Conservation (phyloP, 2,797 vertebrate species). For the Hephaestus fuliginosus region DNA sequence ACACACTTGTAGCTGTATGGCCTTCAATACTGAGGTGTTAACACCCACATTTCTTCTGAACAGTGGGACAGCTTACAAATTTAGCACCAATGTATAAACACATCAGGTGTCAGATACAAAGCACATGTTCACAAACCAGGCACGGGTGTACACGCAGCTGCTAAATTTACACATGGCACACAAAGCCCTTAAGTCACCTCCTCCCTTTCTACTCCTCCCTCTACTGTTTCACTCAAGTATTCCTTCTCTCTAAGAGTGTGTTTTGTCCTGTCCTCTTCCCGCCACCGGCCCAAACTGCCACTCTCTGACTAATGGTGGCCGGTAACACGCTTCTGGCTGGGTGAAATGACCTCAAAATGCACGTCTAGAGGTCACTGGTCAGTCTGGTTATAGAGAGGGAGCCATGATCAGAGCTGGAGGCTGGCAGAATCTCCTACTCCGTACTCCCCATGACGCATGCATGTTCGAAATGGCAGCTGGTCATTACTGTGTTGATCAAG, state of each 20-base stretch:
- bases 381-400: slow-evolving; percentile 23
- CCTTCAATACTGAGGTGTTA: background rate
- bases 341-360: slow-evolving; percentile 48
- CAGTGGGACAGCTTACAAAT: background rate
- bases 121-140: background rate
- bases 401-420: slow-evolving; percentile 28
- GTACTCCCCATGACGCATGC: slow-evolving; percentile 1
- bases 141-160: background rate
- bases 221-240: background rate
- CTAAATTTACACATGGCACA: background rate
- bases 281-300: background rate
- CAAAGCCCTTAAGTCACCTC: background rate
- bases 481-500: slow-evolving; percentile 21
- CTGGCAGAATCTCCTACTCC: slow-evolving; percentile 19
- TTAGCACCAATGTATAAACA: background rate
- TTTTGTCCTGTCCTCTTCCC: slow-evolving; percentile 1
- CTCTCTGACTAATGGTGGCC: slow-evolving; percentile 39
- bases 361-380: slow-evolving; percentile 32
- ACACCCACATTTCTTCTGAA: background rate
- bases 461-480: slow-evolving; percentile 43
- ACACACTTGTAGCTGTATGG: background rate
- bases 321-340: background rate
- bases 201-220: background rate
- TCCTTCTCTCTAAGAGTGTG: background rate
- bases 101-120: background rate